Base-by-base conservation (phyloP, 2,113 vertebrate genomes). In the Macaca nemestrina region DNA sequence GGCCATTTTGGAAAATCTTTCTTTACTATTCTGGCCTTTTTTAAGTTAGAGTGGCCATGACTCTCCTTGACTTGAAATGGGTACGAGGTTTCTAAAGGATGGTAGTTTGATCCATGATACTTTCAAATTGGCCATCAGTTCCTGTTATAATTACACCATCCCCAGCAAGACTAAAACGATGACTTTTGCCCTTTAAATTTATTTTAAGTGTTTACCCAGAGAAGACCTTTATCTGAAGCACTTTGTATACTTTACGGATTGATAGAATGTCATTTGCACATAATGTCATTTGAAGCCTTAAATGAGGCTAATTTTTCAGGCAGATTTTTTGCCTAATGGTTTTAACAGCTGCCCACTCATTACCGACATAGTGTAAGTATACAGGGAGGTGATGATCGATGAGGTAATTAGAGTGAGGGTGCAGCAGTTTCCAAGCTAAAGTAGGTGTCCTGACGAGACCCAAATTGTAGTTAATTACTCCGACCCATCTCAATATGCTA, bases 311-410 rank as follows among this genome's bases (percentile, higher is more conserved):
- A 22, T 45, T 93, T 88, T 90, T 88, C 85, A 90, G 84, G 73
- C 38, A 70, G 1, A 27, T 57, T 91, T 91, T 96, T 88, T 59
- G 40, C 59, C 78, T 92, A 68, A 86, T 75, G 52, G 16, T 52
- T 93, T 93, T 79, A 94, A 86, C 35, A 81, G 82, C 68, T 67
- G n/a, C 82, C 67, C 35, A 30, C 90, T 91, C 78, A 82, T 94
- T 95, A 88, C 48, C 4, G 27, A 30, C 12, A 13, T 32, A 48
- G 38, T 35, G 3, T 35, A 35, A 55, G 40, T 59, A 43, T 38
- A 20, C 35, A 57, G 67, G 38, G 30, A 73, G 73, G 40, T 45
- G 20, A 45, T 96, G 94, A 83, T 95, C 79, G 50, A 75, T 80
- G 82, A 80, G 48, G 20, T 95, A 64, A 96, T 97, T 96, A 92